Percentiles rank a stretch among this genome's conserved stretches.
These are phyloP conservation scores for Aeoliscus strigatus DNA, from an alignment of 2,797 vertebrate genomes.

Conservation along the genomic window DNA sequence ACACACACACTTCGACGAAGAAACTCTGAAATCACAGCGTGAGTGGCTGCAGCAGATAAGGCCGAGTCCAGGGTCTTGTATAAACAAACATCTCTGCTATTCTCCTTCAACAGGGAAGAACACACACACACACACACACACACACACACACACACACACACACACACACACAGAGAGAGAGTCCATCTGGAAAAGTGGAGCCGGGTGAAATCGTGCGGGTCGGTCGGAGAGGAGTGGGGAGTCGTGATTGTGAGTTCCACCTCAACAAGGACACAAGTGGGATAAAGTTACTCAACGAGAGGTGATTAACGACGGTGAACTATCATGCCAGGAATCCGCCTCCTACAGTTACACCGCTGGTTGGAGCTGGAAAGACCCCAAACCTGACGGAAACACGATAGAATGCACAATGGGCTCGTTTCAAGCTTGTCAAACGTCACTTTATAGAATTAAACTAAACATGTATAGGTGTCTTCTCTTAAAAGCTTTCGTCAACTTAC, in stretches of 20 bases:
- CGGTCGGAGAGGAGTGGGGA: constrained; percentile 58
- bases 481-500: too few species aligned
- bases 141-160: constrained; percentile 37
- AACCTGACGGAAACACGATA: too few species aligned
- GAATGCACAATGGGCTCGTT: too few species aligned
- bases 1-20: constrained; percentile 33
- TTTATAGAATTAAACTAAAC: too few species aligned
- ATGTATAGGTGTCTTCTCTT: too few species aligned
- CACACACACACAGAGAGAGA: constrained; percentile 33
- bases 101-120: constrained; percentile 20
- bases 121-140: constrained; percentile 33
- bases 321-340: constrained; percentile 10
- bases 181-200: constrained; percentile 76
- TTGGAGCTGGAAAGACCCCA: too few species aligned
- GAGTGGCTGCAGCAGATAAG: constrained; percentile 79
- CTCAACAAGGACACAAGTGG: constrained; percentile 54
- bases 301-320: constrained; percentile 24
- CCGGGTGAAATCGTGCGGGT: constrained; percentile 60
- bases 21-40: constrained; percentile 78
- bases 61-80: constrained; percentile 57
- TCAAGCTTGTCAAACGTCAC: too few species aligned
- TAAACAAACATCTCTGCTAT: constrained; percentile 71
- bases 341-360: neutral
- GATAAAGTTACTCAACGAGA: constrained; percentile 61
- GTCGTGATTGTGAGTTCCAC: constrained; percentile 73